Evolutionary conservation across 2,113 vertebrate genomes (phyloP), one percentile per base, ranked within the genome.

Genomic region (Pardalotus punctatus): DNA sequence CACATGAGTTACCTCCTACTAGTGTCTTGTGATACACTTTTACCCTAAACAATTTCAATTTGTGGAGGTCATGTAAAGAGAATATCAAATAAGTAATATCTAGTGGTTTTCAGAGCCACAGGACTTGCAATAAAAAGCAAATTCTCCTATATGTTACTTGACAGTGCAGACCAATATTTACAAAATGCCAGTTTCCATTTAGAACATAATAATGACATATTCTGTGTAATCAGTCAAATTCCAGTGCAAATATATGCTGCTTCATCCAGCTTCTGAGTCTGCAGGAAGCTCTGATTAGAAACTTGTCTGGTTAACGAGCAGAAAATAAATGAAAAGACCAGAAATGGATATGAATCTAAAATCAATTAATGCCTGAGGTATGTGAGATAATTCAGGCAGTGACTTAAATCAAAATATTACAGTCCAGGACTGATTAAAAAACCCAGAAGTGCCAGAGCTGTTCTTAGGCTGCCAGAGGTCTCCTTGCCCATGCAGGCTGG

Each of bases 21-120:
- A 47, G 8, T 51, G 8, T 73, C 48, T 24, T 79, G 4, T 91
- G 58, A 81, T 91, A 35, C 36, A n/a, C 14, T 96, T 96, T 94
- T 66, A 88, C 86, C 80, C 40, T 53, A 86, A 91, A 81, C 12
- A 64, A 76, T 80, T 95, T 95, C 64, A 81, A 58, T 45, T 74
- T 78, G 12, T 83, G 12, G 35, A 56, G 8, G 2, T 71, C 79
- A 61, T 65, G 4, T 13, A 81, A 93, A 86, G 28, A 94, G 11
- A 86, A 86, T 90, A 88, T 86, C 24, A 77, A 74, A 77, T 2
- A 4, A 71, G 8, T 61, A 83, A 23, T 17, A 51, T 58, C 10
- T 50, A 90, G 33, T 66, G 28, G 11, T 86, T 74, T 80, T 90
- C 27, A 80, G 83, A 92, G 36, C 0, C 33, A 56, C 3, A 24